Evolutionary conservation across 2,888 invertebrate genomes (phyloP).

Genomic region (Sesamia inferens): DNA sequence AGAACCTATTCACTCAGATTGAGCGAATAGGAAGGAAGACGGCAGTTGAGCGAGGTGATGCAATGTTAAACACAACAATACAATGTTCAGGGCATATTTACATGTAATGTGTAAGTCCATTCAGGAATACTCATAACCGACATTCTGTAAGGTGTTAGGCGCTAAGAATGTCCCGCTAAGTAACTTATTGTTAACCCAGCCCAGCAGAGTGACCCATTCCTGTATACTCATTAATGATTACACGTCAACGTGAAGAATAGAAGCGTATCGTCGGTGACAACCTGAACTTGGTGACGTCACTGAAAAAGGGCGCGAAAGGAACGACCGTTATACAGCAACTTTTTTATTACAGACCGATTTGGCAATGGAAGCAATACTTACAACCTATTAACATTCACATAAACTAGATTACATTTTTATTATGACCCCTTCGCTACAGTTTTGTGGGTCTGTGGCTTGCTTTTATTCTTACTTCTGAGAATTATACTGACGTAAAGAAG

Average conservation of each 20-base stretch:
- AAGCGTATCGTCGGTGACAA: slow-evolving; percentile 37
- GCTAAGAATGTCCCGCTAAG: slow-evolving; percentile 44
- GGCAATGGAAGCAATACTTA: slow-evolving; percentile 34
- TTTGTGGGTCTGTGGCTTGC: slow-evolving; percentile 26
- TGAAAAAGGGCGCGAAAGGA: slow-evolving; percentile 26
- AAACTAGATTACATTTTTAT: slow-evolving; percentile 49
- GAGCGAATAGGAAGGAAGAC: no score
- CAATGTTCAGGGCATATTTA: neutral
- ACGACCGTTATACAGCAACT: slow-evolving; percentile 18
- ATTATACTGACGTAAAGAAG: slow-evolving; percentile 16
- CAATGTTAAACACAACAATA: no score
- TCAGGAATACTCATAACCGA: slow-evolving; percentile 10
- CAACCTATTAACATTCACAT: slow-evolving; percentile 33
- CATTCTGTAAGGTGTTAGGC: slow-evolving; percentile 20
- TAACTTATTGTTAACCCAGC: slow-evolving; percentile 54
- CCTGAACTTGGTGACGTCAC: slow-evolving; percentile 45
- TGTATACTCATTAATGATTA: slow-evolving; percentile 40
- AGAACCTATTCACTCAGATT: no score
- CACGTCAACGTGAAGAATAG: slow-evolving; percentile 39
- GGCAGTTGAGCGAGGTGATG: no score
- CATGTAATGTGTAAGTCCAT: slow-evolving; percentile 17
- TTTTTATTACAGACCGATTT: slow-evolving; percentile 18
- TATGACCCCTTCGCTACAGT: slow-evolving; percentile 29
- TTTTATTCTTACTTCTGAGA: slow-evolving; percentile 17
- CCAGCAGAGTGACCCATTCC: slow-evolving; percentile 44